Evolutionary conservation across 2,888 invertebrate genomes (phyloP).

Genomic region (Chaitophorus viminalis): DNA sequence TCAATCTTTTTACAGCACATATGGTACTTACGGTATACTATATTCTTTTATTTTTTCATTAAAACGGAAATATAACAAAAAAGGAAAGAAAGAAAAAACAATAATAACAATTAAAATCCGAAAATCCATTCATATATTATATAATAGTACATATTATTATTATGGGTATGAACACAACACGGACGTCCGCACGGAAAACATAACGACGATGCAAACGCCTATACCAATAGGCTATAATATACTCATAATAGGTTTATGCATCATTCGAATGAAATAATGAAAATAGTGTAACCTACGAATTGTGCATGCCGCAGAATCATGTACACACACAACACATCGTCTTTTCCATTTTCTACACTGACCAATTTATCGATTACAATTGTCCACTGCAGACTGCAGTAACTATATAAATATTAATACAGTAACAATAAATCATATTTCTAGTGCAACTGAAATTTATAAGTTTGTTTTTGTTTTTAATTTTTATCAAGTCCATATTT

Average conservation of each 20-base stretch:
- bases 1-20: conserved; percentile 10
- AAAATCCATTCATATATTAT: not conserved
- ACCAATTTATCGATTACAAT: not conserved
- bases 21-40: conserved; percentile 18
- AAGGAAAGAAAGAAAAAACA: conserved; percentile 23
- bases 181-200: not conserved
- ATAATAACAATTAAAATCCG: conserved; percentile 23
- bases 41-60: not conserved
- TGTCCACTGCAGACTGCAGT: not conserved
- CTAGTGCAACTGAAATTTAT: no score
- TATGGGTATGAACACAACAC: not conserved
- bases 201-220: not conserved
- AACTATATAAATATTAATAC: no score
- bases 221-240: no score
- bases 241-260: not conserved
- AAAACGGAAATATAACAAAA: conserved; percentile 39
- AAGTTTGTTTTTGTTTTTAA: no score
- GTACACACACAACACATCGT: no score
- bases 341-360: no score
- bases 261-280: not conserved
- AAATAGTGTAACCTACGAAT: not conserved
- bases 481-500: no score
- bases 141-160: not conserved
- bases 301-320: not conserved
- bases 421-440: no score